These are phyloP conservation scores for Cyprinodon variegatus DNA, from an alignment of 2,113 vertebrate genomes.

Conservation along the genomic window DNA sequence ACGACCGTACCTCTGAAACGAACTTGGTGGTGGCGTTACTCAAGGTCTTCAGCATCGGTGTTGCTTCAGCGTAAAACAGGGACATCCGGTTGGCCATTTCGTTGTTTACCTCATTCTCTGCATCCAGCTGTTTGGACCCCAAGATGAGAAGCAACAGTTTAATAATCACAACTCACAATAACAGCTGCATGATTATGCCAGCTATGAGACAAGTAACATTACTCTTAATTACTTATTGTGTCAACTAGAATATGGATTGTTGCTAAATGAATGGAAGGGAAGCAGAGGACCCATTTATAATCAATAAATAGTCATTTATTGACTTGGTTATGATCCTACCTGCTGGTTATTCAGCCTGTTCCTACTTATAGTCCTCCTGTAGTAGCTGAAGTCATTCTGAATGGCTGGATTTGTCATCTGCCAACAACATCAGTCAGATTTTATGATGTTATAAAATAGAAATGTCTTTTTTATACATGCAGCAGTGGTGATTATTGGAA, in stretches of 20 bases:
- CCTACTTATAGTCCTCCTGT: conserved; percentile 90
- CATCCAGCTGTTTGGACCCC: conserved; percentile 79
- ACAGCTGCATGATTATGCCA: not conserved
- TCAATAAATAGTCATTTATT: conserved; percentile 16
- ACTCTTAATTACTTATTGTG: not conserved
- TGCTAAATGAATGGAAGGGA: not conserved
- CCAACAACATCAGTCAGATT: not conserved
- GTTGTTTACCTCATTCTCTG: conserved; percentile 91
- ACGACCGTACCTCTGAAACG: conserved; percentile 84
- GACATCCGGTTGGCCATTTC: conserved; percentile 97
- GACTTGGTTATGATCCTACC: conserved; percentile 68
- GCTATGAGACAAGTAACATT: not conserved
- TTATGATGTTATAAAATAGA: not conserved
- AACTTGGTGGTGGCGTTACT: conserved; percentile 94
- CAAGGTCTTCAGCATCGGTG: conserved; percentile 93
- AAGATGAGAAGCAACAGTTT: not conserved
- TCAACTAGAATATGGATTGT: conserved; percentile 22
- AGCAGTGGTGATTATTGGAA: conserved; percentile 24
- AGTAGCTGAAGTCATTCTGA: conserved; percentile 94
- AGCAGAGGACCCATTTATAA: conserved; percentile 1
- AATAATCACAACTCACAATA: not conserved
- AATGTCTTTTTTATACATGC: not conserved
- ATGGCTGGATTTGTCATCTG: conserved; percentile 94
- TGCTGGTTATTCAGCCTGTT: conserved; percentile 90
- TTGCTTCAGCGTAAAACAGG: conserved; percentile 90